Percentiles rank a stretch among this genome's conserved stretches.
Evolutionary conservation across 2,797 vertebrate species (phyloP).

Genomic region (Perodicticus potto): DNA sequence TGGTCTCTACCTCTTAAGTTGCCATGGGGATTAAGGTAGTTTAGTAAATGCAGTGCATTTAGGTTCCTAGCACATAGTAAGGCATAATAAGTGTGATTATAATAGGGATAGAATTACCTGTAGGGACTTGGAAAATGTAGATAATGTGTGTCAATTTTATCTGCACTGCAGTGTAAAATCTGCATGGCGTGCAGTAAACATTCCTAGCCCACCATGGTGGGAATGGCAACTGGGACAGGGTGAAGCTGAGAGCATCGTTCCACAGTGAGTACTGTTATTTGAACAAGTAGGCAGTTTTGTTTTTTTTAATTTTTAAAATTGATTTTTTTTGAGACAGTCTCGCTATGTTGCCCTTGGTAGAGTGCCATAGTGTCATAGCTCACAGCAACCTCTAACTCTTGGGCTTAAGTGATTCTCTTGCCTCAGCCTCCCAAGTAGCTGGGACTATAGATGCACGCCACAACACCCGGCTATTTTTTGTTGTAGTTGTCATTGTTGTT

Average conservation of each 20-base stretch:
- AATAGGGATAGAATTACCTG: not conserved
- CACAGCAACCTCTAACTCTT: too few species aligned
- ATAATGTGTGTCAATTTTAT: not conserved
- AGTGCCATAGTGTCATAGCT: too few species aligned
- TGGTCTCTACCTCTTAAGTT: not conserved
- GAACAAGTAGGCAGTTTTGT: slow-evolving; percentile 21
- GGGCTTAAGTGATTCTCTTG: too few species aligned
- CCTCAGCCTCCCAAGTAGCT: too few species aligned
- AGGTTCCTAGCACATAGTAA: not conserved
- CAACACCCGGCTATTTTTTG: too few species aligned
- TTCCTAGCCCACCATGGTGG: not conserved
- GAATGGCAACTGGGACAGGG: not conserved
- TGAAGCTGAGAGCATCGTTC: not conserved
- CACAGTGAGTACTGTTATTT: not conserved
- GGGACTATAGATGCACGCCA: too few species aligned
- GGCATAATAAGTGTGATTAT: not conserved
- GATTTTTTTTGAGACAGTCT: too few species aligned
- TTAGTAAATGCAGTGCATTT: not conserved
- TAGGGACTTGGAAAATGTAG: not conserved
- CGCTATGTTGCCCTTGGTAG: too few species aligned
- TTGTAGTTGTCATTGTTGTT: too few species aligned
- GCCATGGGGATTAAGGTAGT: not conserved
- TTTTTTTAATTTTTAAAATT: too few species aligned
- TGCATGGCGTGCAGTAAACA: not conserved
- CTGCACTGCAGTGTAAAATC: not conserved